Conservation (phyloP, 2,113 vertebrate genomes). For the Oncorhynchus gorbuscha region DNA sequence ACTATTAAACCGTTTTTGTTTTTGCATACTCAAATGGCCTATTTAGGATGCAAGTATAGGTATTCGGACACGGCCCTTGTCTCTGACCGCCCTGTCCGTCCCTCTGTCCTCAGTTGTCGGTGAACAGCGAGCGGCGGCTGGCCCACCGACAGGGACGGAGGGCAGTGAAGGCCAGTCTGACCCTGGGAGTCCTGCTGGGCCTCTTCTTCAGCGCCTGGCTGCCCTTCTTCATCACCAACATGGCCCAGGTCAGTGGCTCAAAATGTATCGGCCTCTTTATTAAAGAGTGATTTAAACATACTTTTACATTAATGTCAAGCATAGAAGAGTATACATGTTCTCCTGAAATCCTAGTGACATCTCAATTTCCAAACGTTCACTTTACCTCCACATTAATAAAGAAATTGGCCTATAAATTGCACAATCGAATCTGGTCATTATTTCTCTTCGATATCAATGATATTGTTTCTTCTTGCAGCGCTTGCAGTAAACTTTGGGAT, state of each 20-base stretch:
- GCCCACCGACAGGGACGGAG: conserved; percentile 87
- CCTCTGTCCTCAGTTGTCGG: conserved; percentile 54
- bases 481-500: too few species aligned
- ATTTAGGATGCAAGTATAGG: too few species aligned
- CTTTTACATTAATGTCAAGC: not conserved
- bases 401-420: not conserved
- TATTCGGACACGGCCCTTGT: not conserved
- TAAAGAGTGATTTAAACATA: not conserved
- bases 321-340: not conserved
- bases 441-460: too few species aligned
- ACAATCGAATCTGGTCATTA: too few species aligned
- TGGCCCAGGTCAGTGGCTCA: conserved; percentile 83
- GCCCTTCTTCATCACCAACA: conserved; percentile 92
- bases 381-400: not conserved
- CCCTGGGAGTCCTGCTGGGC: conserved; percentile 89
- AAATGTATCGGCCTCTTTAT: not conserved
- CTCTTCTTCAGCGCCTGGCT: conserved; percentile 96
- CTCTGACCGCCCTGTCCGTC: not conserved
- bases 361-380: not conserved
- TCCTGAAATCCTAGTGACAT: not conserved
- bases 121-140: conserved; percentile 80
- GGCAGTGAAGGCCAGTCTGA: conserved; percentile 94
- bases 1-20: too few species aligned
- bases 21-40: too few species aligned
- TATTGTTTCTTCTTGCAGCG: too few species aligned